Percentiles rank a stretch among this genome's conserved stretches.
Evolutionary conservation across 2,888 invertebrate genomes (phyloP).

Genomic region (Labia minor): DNA sequence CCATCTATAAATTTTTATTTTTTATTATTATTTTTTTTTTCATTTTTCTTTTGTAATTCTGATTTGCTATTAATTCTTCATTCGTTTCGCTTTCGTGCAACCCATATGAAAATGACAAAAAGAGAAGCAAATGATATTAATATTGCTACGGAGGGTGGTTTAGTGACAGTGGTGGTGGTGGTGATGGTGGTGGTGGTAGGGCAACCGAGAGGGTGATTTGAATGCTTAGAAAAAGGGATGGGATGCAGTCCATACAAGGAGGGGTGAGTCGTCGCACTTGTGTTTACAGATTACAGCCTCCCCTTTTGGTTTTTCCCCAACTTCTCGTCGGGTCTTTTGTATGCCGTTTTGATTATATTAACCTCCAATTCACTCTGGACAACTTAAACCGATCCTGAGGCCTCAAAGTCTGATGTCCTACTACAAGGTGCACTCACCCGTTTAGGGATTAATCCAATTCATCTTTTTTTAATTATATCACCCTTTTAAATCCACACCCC

Average conservation of each 20-base stretch:
- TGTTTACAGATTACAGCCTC: slow-evolving; percentile 2
- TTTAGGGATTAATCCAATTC: too few species aligned
- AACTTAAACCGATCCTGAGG: neutral
- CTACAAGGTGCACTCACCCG: neutral
- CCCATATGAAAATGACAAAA: neutral
- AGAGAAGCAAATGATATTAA: slow-evolving; percentile 2
- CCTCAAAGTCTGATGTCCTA: neutral
- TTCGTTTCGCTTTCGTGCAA: slow-evolving; percentile 1
- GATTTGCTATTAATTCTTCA: neutral
- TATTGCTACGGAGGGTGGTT: slow-evolving; percentile 4
- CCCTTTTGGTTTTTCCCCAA: neutral
- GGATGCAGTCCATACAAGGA: slow-evolving; percentile 23
- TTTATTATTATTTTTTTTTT: too few species aligned
- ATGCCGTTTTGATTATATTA: slow-evolving; percentile 13
- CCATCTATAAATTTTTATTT: too few species aligned
- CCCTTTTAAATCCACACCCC: too few species aligned
- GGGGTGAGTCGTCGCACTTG: slow-evolving; percentile 3
- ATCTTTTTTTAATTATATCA: too few species aligned
- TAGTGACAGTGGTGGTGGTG: neutral
- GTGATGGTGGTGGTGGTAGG: neutral
- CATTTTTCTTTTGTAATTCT: too few species aligned
- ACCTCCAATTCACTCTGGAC: neutral
- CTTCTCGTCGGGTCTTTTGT: slow-evolving; percentile 3
- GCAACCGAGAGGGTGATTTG: neutral
- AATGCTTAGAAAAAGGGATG: slow-evolving; percentile 29